Percentiles rank a stretch among this genome's conserved stretches.
phyloP scores from a whole-genome alignment of 2,113 vertebrate species.

The Indri indri region DNA sequence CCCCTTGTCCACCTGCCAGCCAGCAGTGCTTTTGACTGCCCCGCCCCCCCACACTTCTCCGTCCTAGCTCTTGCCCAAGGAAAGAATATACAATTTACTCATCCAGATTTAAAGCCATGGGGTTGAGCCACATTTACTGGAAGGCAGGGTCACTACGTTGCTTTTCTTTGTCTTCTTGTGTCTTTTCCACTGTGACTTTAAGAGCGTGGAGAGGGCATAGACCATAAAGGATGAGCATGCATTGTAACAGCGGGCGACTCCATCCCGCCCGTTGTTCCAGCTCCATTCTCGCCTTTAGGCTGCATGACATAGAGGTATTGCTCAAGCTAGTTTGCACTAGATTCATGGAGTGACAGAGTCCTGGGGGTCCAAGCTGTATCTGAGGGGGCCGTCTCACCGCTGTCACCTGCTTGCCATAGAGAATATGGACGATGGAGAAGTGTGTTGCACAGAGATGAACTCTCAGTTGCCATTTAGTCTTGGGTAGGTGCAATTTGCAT shows the following conservation, averaged over 20 bases:
- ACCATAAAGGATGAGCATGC: background rate
- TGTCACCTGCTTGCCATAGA: background rate
- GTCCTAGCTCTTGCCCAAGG: background rate
- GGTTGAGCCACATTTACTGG: background rate
- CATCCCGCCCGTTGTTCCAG: background rate
- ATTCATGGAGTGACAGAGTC: no score
- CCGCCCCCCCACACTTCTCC: no score
- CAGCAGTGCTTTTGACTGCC: background rate
- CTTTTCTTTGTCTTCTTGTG: background rate
- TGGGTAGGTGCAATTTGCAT: background rate
- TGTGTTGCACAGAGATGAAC: fast-evolving
- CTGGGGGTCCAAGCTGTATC: no score
- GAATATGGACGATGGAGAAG: background rate
- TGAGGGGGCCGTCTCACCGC: background rate
- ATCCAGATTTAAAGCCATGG: background rate
- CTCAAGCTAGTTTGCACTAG: background rate
- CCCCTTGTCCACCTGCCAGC: background rate
- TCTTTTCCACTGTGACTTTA: background rate
- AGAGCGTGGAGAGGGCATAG: background rate
- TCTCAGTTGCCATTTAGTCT: background rate
- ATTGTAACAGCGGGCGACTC: background rate
- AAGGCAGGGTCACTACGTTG: background rate
- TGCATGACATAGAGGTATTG: background rate
- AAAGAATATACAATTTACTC: background rate
- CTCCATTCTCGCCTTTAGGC: background rate